These are phyloP conservation scores for Metaphire vulgaris DNA, from an alignment of 1,140 invertebrate species.

Conservation along the genomic window DNA sequence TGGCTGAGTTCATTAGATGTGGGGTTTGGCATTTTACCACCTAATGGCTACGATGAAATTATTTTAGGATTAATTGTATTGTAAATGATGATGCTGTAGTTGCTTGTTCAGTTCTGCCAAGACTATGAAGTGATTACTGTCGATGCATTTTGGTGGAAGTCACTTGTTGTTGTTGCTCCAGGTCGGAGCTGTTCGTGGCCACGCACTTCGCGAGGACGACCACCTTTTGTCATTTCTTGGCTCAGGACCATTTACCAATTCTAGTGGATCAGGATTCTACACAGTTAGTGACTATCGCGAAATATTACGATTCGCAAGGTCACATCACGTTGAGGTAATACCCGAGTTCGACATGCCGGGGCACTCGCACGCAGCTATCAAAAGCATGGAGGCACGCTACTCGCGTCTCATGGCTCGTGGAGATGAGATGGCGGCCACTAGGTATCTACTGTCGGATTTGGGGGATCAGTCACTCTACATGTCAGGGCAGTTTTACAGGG, in stretches of 20 bases:
- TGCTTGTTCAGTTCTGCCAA: no score
- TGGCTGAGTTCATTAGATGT: no score
- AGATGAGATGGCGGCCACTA: background rate
- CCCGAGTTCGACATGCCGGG: constrained; percentile 50
- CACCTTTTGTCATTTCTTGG: constrained; percentile 39
- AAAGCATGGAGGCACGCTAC: constrained; percentile 36
- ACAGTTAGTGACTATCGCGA: constrained; percentile 39
- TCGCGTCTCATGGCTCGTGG: background rate
- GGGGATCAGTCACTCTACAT: constrained; percentile 4
- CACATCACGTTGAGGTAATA: constrained; percentile 43
- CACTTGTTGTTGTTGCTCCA: background rate
- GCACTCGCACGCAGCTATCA: constrained; percentile 43
- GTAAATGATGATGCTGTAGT: no score
- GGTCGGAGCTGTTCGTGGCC: constrained; percentile 40
- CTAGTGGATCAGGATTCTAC: constrained; percentile 39
- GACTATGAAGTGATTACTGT: no score
- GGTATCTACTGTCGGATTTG: constrained; percentile 15
- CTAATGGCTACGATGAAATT: no score
- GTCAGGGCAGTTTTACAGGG: constrained; percentile 11
- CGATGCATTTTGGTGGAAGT: no score
- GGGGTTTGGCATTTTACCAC: no score
- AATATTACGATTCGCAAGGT: constrained; percentile 38
- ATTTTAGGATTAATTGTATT: no score
- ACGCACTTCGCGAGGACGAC: constrained; percentile 35
- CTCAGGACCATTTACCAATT: constrained; percentile 35